Base-by-base conservation (phyloP, 2,113 vertebrate genomes). In the Aspidoscelis tigris region DNA sequence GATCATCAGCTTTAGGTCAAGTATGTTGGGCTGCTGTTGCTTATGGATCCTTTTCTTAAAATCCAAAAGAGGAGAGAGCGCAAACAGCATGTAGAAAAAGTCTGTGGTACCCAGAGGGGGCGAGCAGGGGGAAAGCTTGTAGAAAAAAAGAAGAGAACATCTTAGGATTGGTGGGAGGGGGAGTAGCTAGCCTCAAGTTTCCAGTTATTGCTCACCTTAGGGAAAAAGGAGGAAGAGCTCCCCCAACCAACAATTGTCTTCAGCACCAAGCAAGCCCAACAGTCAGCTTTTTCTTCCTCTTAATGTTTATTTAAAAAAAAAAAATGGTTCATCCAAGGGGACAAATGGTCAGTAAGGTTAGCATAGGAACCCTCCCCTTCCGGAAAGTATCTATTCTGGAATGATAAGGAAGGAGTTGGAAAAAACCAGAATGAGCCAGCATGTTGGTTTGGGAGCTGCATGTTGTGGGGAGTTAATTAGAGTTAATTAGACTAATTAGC, bases 401-500 rank as follows among this genome's bases (percentile, higher is more conserved):
- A 80, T 33, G 33, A 33, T n/a, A 44, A 9, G 65, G 18, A 53
- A 53, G 58, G 20, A 33, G 24, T 66, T 66, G 21, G 20, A 66
- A 53, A 50, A 68, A 66, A 74, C 33, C 16, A 90, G 90, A 72
- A 9, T 83, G 93, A 89, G 91, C 88, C 80, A 87, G 88, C 77
- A 88, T 24, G 61, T 91, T 90, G 89, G 88, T 89, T 88, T 93
- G 92, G 91, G 92, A 91, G 91, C 92, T 78, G 93, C 91, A 88
- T 93, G 94, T 95, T 95, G 89, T 92, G 88, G 85, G 94, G 93
- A 96, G 95, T 96, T 97, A 97, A 98, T 97, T 97, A 97, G 95
- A 94, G 91, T 93, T 97, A 97, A 97, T 97, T 97, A 95, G 96
- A 91, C 93, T 96, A 95, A 97, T 98, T 97, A 97, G 95, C 96